Evolutionary conservation across 2,797 vertebrate genomes (phyloP), one percentile per base, ranked within the genome.

Genomic region (Podargus strigoides): DNA sequence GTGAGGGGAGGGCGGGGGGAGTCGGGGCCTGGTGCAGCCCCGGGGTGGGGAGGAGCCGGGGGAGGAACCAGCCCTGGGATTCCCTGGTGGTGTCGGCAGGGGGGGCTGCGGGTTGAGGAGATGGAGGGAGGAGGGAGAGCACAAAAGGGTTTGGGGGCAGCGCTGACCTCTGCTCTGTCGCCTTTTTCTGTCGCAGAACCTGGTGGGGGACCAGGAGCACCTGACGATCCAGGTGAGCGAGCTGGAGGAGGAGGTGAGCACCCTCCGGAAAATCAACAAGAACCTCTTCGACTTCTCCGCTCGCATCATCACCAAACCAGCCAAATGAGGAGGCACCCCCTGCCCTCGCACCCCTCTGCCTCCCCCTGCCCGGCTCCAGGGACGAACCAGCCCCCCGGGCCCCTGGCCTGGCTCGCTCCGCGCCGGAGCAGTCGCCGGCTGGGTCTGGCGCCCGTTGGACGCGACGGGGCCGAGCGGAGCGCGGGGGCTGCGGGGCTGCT

Each of bases 281-380:
- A 98, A 99, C 95, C 98, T 99, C 56, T 99, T 99, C 2, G 99
- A 99, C 93, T 99, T 99, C 97, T 99, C 99, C 12, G 98, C 98
- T 24, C 98, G 98, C 93, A 98, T 99, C 84, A 98, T 99, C 86
- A 99, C 98, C 20, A 98, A 99, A 68, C 98, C 98, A 2, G 62
- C 96, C 74, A 98, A 98, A 76, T 98, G 96, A 97, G 96, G 74
- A 32, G 74, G 78, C 68, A 13, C 67, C 85, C 77, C 34, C 44
- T 19, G 32, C 90, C 93, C 90, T 90, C 67, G 3, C 69, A 26
- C 42, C 86, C 88, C 91, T 66, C 93, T 16, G 36, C 94, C 93
- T 83, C 80, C 74, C 90, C 77, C 81, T 59, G 62, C 76, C 73
- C 34, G 15, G 67, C 86, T 83, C 85, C 85, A n/a, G 60, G 85